phyloP scores from a whole-genome alignment of 1,140 invertebrate genomes.

The Phthorimaea operculella region DNA sequence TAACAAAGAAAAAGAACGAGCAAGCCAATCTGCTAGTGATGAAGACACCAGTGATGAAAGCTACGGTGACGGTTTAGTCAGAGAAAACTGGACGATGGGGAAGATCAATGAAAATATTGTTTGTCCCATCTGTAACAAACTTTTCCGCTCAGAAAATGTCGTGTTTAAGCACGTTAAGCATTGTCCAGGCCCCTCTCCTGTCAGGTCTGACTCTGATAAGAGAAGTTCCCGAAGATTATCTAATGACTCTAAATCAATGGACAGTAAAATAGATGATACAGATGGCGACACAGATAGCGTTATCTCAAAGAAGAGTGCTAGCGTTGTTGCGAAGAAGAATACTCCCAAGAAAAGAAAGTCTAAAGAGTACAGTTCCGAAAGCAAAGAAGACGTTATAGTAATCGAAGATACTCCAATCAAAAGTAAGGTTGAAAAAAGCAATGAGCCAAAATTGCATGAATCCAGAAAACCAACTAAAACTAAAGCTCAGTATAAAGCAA shows the following conservation, averaged over 20 bases:
- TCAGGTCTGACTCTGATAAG: slow-evolving; percentile 51
- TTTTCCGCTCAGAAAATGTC: slow-evolving; percentile 63
- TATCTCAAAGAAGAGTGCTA: slow-evolving; percentile 9
- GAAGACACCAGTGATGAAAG: slow-evolving; percentile 48
- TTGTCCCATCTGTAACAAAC: slow-evolving; percentile 63
- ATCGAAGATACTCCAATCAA: slow-evolving; percentile 48
- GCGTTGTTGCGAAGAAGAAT: slow-evolving; percentile 8
- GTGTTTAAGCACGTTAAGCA: slow-evolving; percentile 67
- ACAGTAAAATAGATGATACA: slow-evolving; percentile 35
- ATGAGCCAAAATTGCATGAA: slow-evolving; percentile 16
- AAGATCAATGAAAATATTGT: slow-evolving; percentile 63
- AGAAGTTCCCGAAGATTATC: slow-evolving; percentile 39
- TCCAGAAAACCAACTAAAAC: slow-evolving; percentile 24
- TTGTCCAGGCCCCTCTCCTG: slow-evolving; percentile 59
- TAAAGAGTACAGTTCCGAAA: slow-evolving; percentile 29
- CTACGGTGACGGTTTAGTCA: slow-evolving; percentile 41
- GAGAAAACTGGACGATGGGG: slow-evolving; percentile 63
- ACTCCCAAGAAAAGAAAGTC: slow-evolving; percentile 32
- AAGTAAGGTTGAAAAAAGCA: slow-evolving; percentile 26
- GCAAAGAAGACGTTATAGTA: slow-evolving; percentile 33
- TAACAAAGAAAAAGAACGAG: slow-evolving; percentile 26
- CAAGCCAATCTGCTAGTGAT: slow-evolving; percentile 15
- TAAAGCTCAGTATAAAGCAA: slow-evolving; percentile 25
- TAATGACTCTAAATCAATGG: slow-evolving; percentile 34
- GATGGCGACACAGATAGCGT: slow-evolving; percentile 31